Evolutionary conservation across 2,113 vertebrate species (phyloP).

Genomic region (Erythrocercus mccallii): DNA sequence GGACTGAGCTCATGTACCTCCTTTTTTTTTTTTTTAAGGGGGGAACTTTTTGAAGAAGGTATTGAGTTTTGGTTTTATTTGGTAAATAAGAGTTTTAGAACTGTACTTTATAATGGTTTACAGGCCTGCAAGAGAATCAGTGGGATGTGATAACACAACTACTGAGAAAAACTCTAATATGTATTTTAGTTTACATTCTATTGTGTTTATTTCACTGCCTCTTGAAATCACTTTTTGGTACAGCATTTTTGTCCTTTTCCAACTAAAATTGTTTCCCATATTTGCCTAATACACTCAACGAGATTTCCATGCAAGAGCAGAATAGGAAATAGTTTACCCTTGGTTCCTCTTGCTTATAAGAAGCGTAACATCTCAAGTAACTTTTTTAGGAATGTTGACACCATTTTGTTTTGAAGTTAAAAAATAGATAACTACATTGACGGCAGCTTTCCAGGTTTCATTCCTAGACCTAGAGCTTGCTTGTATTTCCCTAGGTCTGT

Average conservation of each 20-base stretch:
- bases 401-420: neutral
- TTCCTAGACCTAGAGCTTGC: neutral
- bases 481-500: neutral
- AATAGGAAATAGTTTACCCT: neutral
- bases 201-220: neutral
- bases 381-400: neutral
- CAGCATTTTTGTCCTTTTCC: neutral
- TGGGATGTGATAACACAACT: neutral
- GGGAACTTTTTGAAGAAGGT: neutral
- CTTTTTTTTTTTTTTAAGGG: neutral
- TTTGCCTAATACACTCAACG: neutral
- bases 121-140: neutral
- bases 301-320: neutral
- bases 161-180: neutral
- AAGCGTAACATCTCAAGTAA: neutral
- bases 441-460: slow-evolving; percentile 5
- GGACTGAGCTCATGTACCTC: neutral
- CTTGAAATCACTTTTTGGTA: neutral
- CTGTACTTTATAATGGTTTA: neutral
- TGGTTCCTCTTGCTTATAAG: neutral
- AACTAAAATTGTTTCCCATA: neutral
- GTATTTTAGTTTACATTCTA: neutral
- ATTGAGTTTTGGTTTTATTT: neutral
- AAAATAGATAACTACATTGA: neutral
- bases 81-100: neutral